phyloP scores from a whole-genome alignment of 2,797 vertebrate genomes.

The Okamejei kenojei region DNA sequence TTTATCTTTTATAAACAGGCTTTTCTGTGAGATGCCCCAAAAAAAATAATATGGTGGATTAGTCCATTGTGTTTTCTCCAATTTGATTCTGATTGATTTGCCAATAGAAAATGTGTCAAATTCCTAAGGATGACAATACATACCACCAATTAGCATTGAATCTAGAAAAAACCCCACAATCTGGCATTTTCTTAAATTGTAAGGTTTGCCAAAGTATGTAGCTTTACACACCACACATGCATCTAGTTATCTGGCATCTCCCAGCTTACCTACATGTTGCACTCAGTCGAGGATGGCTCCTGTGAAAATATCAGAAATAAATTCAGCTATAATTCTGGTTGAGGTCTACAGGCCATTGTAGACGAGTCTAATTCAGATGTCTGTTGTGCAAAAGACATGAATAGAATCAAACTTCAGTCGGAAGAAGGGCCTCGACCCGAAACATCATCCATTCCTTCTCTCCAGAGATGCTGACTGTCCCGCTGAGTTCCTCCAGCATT shows the following conservation, averaged over 20 bases:
- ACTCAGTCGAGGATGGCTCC: too few species aligned
- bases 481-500: too few species aligned
- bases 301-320: neutral
- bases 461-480: too few species aligned
- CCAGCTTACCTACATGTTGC: neutral
- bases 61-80: neutral
- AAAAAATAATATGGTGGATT: neutral
- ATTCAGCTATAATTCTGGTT: neutral
- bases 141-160: neutral
- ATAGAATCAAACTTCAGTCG: too few species aligned
- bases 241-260: too few species aligned
- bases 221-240: too few species aligned
- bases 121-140: neutral
- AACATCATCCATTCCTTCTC: too few species aligned
- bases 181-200: neutral
- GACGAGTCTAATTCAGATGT: neutral
- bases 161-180: neutral
- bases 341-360: neutral
- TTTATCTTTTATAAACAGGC: neutral
- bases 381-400: neutral
- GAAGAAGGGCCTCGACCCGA: too few species aligned
- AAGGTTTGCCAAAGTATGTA: too few species aligned
- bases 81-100: neutral
- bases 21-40: neutral
- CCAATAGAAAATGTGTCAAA: neutral